These are phyloP conservation scores for Oryctes rhinoceros DNA, from an alignment of 1,140 invertebrate genomes.

Conservation along the genomic window DNA sequence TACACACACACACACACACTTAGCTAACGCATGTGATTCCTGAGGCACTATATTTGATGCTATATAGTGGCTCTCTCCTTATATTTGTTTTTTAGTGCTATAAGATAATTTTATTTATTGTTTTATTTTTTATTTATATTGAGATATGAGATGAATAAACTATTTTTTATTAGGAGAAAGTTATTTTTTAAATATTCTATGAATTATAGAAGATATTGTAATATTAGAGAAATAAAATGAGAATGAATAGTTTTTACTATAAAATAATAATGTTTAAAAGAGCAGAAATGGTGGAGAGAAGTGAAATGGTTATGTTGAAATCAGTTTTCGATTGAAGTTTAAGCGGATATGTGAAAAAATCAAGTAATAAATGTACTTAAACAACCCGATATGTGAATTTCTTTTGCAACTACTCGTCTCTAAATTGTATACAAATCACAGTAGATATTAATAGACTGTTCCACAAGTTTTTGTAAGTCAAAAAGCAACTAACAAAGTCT, in stretches of 20 bases:
- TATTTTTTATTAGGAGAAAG: conserved; percentile 39
- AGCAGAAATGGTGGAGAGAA: too few species aligned
- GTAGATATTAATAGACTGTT: too few species aligned
- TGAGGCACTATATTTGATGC: conserved; percentile 43
- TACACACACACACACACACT: conserved; percentile 11
- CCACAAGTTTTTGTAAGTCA: too few species aligned
- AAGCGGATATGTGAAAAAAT: too few species aligned
- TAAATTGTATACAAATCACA: too few species aligned
- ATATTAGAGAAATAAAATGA: conserved; percentile 32
- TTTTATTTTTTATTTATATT: conserved; percentile 44
- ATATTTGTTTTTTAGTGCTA: conserved; percentile 54
- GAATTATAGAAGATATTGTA: conserved; percentile 11
- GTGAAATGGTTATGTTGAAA: too few species aligned
- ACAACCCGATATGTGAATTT: too few species aligned
- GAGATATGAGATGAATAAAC: conserved; percentile 39
- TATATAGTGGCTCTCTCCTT: conserved; percentile 46
- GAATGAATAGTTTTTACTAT: conserved; percentile 36
- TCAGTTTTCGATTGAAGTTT: too few species aligned
- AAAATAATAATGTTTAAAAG: conserved; percentile 21
- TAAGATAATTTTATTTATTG: conserved; percentile 47
- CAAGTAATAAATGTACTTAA: too few species aligned
- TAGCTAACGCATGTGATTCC: conserved; percentile 55
- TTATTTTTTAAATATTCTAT: conserved; percentile 32
- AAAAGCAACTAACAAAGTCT: too few species aligned
- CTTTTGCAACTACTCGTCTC: too few species aligned